phyloP scores from a whole-genome alignment of 2,797 vertebrate genomes.

The Myotis planiceps region DNA sequence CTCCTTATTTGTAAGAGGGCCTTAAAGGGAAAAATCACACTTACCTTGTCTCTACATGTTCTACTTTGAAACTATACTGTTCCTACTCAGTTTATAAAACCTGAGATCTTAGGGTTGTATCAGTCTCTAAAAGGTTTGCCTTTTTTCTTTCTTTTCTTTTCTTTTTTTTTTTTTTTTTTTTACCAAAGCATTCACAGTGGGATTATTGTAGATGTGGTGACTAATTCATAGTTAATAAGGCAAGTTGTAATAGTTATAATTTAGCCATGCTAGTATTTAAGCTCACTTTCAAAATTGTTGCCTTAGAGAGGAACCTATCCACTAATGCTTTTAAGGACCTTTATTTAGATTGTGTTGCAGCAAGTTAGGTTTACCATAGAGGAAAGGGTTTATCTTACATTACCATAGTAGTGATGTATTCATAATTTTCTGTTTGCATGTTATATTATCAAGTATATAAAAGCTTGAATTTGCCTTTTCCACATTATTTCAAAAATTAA shows the following conservation, averaged over 20 bases:
- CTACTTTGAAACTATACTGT: constrained; percentile 82
- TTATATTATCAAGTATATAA: constrained; percentile 60
- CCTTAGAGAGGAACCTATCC: constrained; percentile 12
- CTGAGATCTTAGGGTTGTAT: constrained; percentile 48
- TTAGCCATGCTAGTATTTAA: constrained; percentile 44
- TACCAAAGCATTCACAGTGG: constrained; percentile 32
- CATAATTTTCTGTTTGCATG: constrained; percentile 77
- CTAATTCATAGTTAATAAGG: constrained; percentile 57
- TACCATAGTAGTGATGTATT: constrained; percentile 63
- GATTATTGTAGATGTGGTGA: constrained; percentile 50
- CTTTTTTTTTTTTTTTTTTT: background rate
- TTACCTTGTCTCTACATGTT: constrained; percentile 84
- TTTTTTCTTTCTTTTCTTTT: background rate
- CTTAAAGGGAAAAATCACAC: constrained; percentile 84
- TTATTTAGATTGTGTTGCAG: constrained; percentile 50
- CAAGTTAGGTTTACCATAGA: constrained; percentile 74
- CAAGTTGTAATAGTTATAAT: constrained; percentile 48
- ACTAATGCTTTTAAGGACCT: constrained; percentile 43
- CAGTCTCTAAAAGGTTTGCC: constrained; percentile 40
- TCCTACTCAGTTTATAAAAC: constrained; percentile 71
- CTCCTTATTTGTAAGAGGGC: constrained; percentile 88
- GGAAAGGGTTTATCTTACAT: constrained; percentile 72
- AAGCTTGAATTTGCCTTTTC: constrained; percentile 73
- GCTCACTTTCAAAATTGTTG: constrained; percentile 50
- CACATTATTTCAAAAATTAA: constrained; percentile 71